These are phyloP conservation scores for Cacatua alba DNA, from an alignment of 2,113 vertebrate species.

Conservation along the genomic window DNA sequence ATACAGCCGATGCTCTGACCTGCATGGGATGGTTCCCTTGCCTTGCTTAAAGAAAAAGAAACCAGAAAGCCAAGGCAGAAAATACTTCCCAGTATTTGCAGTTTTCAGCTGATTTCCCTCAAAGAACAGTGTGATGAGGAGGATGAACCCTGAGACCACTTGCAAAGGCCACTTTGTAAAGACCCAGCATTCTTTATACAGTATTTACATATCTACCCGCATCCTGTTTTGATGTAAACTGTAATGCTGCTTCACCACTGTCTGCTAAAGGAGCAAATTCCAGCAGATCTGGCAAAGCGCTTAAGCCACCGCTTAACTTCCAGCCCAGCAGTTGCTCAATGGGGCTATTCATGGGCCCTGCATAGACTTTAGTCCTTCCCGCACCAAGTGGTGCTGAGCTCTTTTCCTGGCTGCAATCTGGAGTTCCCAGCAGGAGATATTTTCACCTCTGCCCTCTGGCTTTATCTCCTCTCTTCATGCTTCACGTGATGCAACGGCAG, in stretches of 20 bases:
- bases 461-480: background rate
- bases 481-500: background rate
- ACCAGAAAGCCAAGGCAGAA: constrained; percentile 8
- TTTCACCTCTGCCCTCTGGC: constrained; percentile 23
- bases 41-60: constrained; percentile 66
- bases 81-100: background rate
- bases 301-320: constrained; percentile 19
- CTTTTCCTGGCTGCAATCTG: constrained; percentile 1
- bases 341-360: constrained; percentile 23
- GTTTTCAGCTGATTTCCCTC: constrained; percentile 67
- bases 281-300: constrained; percentile 47
- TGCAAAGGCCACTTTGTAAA: background rate
- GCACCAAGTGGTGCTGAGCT: background rate
- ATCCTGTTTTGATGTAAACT: constrained; percentile 58
- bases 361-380: background rate
- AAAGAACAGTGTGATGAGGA: constrained; percentile 55
- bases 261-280: constrained; percentile 24
- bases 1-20: constrained; percentile 58
- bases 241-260: background rate
- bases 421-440: background rate
- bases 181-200: background rate
- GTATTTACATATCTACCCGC: background rate
- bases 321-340: constrained; percentile 47
- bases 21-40: constrained; percentile 35
- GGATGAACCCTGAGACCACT: constrained; percentile 12